Evolutionary conservation across 2,113 vertebrate species (phyloP), one percentile per base, ranked within the genome.

Genomic region (Dolichotis patagonum): DNA sequence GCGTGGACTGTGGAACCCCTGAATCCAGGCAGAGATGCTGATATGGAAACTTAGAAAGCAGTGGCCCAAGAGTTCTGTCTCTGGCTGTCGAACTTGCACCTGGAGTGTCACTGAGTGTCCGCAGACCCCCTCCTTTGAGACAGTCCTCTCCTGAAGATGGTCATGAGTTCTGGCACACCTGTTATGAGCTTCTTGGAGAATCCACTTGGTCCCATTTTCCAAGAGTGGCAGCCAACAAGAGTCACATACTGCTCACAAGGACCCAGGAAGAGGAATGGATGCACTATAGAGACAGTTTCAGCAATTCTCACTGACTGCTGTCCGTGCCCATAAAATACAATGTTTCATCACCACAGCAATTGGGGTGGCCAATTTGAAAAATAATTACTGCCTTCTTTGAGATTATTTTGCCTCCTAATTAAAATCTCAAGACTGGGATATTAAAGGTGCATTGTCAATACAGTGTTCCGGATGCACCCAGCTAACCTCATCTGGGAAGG

Each of bases 331-430:
- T 97, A 97, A 97, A 98, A 94, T 85, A 96, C 24, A 86, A 82
- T 38, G 12, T 95, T 98, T 98, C 98, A 98, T 97, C 84, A 77
- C 97, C 97, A 97, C 69, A 85, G 96, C 98, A 98, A 98, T 95
- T 97, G 98, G 96, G 98, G 97, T 97, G 94, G 97, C 97, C 97
- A 96, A 95, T 98, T 97, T 95, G 87, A 98, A 98, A 98, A 98
- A 98, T 98, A 98, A 98, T 98, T 98, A 98, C 96, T 98, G 97
- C 90, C 98, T 98, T 97, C 98, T 98, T 96, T 91, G 84, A 98
- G 98, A 98, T 98, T 94, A 98, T 98, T 98, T 97, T 97, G 97
- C 96, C 97, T 98, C 95, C 98, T 99, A 98, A 99, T 99, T 98
- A 99, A 99, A 99, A 98, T 98, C 98, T 97, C 85, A 94, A 98